Percentiles rank a stretch among this genome's conserved stretches.
Evolutionary conservation across 2,113 vertebrate species (phyloP).

Genomic region (Tachuris rubrigastra): DNA sequence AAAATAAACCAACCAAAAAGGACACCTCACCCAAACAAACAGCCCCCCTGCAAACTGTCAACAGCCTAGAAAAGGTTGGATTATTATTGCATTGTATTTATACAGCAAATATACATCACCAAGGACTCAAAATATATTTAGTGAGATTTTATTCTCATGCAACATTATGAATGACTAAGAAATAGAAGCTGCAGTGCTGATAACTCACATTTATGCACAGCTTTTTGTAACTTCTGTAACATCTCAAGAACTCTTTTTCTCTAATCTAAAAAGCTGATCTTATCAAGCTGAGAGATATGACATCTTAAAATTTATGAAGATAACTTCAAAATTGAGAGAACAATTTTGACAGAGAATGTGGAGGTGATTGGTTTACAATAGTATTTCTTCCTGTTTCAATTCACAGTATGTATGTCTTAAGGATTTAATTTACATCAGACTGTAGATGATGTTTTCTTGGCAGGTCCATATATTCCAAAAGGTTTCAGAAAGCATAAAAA

Average conservation of each 20-base stretch:
- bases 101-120: neutral
- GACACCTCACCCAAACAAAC: neutral
- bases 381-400: neutral
- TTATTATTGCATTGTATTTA: no score
- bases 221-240: neutral
- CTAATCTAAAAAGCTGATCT: neutral
- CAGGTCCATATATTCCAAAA: neutral
- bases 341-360: neutral
- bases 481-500: neutral
- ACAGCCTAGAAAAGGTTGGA: neutral
- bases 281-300: neutral
- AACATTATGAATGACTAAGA: neutral
- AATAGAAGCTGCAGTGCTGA: neutral
- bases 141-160: neutral
- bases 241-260: neutral
- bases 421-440: neutral
- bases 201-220: neutral
- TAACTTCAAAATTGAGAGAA: neutral
- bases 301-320: neutral
- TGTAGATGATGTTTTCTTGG: neutral
- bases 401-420: neutral
- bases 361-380: neutral
- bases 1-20: neutral
- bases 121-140: neutral
- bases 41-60: rapidly evolving